Evolutionary conservation across 2,888 invertebrate species (phyloP), one percentile per base, ranked within the genome.

Genomic region (Chloroclystis v-ata): DNA sequence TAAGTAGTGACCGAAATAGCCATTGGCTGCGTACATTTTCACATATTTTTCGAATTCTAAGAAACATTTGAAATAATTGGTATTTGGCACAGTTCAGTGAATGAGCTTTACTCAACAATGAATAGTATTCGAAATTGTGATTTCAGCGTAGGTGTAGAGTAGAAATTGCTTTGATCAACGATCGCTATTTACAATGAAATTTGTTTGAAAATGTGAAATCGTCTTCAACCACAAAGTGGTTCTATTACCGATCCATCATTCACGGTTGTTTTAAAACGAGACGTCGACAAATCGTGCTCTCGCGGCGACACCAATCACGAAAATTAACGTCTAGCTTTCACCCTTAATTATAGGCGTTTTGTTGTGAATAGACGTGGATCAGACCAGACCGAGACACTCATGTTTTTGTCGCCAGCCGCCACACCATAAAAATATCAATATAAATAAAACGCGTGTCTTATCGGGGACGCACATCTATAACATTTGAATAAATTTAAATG

Each of bases 291-390:
- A 61, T 67, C 69, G 75, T 74, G 73, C 70, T 70, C 62, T 64
- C 43, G 58, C 57, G 59, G 62, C 63, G 63, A 62, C 66, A 65
- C 52, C 46, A 57, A 63, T 70, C 70, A 69, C 72, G 78, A 72
- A 75, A 67, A 66, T 65, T 65, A 68, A 68, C 58, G 54, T 63
- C 62, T 67, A 65, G 69, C 81, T 82, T 82, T 82, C 81, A 73
- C 79, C 70, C 73, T 69, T 81, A 78, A 82, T 81, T 79, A 75
- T 74, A 66, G 73, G 65, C 75, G 63, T 72, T 67, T 68, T 61
- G 65, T 59, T 69, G 29, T 42, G 69, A 73, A 70, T 68, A 61
- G 62, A 66, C 62, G 61, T 70, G 70, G 68, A 66, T 75, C 70
- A 72, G 70, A 67, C 66, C 67, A 67, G 67, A 69, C 65, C 35